A percentile compares a stretch with the other conserved stretches of the same genome.
Conservation (phyloP, 2,797 vertebrate genomes). For the Mormyrops attenuatus region DNA sequence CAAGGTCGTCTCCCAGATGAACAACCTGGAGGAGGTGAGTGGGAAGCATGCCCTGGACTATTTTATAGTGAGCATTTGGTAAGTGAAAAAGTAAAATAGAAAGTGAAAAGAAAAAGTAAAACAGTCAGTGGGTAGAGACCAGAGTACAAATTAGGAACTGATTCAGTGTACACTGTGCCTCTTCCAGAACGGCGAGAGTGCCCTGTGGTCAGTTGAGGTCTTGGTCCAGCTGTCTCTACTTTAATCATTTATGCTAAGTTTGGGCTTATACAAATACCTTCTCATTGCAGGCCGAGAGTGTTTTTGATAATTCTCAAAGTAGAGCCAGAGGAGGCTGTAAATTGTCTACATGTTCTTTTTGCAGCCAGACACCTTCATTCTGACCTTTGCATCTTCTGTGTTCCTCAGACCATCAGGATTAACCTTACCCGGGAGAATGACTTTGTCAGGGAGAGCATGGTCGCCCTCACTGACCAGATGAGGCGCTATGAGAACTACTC, state of each 20-base stretch:
- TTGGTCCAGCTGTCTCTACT: neutral
- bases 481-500: constrained; percentile 89
- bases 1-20: constrained; percentile 90
- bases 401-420: constrained; percentile 80
- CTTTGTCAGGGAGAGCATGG: constrained; percentile 81
- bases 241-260: neutral
- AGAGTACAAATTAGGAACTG: neutral
- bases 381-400: neutral
- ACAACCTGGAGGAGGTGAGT: constrained; percentile 85
- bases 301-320: neutral
- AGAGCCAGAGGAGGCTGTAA: neutral
- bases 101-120: neutral
- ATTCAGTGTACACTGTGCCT: neutral
- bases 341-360: neutral
- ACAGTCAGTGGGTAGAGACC: neutral
- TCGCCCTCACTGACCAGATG: constrained; percentile 79
- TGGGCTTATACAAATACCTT: neutral
- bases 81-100: neutral
- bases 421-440: constrained; percentile 89
- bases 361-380: neutral
- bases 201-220: neutral
- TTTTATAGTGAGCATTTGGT: neutral
- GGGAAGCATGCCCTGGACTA: neutral
- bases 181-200: neutral
- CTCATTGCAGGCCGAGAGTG: neutral